Evolutionary conservation across 2,888 invertebrate species (phyloP), one percentile per base, ranked within the genome.

Genomic region (Ligdia adustata): DNA sequence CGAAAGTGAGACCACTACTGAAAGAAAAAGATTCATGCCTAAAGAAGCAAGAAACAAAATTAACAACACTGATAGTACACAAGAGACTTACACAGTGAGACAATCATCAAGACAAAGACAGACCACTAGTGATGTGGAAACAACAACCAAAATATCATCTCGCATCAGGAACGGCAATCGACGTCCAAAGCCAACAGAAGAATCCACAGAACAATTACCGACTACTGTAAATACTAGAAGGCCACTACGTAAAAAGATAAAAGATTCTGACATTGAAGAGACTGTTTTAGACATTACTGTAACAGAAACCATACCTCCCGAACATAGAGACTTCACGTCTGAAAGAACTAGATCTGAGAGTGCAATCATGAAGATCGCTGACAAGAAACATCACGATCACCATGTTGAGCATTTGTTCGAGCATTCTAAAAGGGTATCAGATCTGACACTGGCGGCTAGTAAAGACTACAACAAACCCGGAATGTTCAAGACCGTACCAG

Each of bases 391-490:
- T 37, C 79, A 79, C 5, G 90, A 91, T 9, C 35, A 35, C 12
- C 80, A 75, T 4, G 64, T 79, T n/a, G 89, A 90, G 35, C 73
- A 83, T 33, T 55, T 87, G 9, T 89, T 91, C 33, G 89, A 92
- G 50, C 91, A 92, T 62, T 93, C 94, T 0, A 93, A 94, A 70
- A 87, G 94, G 57, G 94, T 95, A 0, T 94, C 95, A 1, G 94
- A 95, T 69, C 77, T 95, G 41, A 95, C 95, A 2, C 91, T 94
- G 42, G 94, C 95, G 0, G 93, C 94, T 0, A 94, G 94, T 57
- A 94, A 94, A 55, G 92, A 94, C 45, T 94, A 94, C 66, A 92
- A 93, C 58, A 93, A 92, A n/a, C 93, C 94, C 0, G 94, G 94
- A 2, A 89, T 93, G 82, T 94, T 94, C 71, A 94, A 94, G 75